Evolutionary conservation across 2,888 invertebrate genomes (phyloP).

Genomic region (Cheilosia grossa): DNA sequence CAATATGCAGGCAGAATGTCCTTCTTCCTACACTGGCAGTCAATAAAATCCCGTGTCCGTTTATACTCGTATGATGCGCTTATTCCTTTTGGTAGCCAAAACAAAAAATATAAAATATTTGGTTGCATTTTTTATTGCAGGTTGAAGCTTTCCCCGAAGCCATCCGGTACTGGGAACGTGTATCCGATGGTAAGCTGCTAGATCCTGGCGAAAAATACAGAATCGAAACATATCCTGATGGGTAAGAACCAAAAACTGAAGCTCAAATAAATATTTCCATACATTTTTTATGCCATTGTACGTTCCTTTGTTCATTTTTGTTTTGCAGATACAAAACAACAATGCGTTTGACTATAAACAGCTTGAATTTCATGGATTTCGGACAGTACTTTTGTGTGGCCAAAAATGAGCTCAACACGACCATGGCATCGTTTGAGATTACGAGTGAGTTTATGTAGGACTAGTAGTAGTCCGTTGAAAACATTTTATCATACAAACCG

Average conservation of each 20-base stretch:
- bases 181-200: conserved; percentile 88
- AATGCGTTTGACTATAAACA: conserved; percentile 91
- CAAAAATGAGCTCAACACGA: conserved; percentile 92
- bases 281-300: not conserved
- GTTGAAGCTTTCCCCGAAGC: conserved; percentile 95
- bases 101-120: not conserved
- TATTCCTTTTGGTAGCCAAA: conserved; percentile 7
- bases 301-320: conserved; percentile 11
- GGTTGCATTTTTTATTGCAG: conserved; percentile 78
- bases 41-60: conserved; percentile 9
- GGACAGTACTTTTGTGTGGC: conserved; percentile 92
- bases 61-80: not conserved
- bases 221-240: conserved; percentile 85
- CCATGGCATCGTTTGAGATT: conserved; percentile 89
- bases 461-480: not conserved
- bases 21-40: not conserved
- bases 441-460: conserved; percentile 84
- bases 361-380: conserved; percentile 87
- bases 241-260: conserved; percentile 77
- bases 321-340: conserved; percentile 85
- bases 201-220: conserved; percentile 87
- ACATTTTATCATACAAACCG: not conserved
- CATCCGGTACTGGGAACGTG: conserved; percentile 92
- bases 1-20: not conserved
- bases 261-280: conserved; percentile 4